These are phyloP conservation scores for Pterocles orientalis DNA, from an alignment of 2,113 vertebrate genomes.

Conservation along the genomic window DNA sequence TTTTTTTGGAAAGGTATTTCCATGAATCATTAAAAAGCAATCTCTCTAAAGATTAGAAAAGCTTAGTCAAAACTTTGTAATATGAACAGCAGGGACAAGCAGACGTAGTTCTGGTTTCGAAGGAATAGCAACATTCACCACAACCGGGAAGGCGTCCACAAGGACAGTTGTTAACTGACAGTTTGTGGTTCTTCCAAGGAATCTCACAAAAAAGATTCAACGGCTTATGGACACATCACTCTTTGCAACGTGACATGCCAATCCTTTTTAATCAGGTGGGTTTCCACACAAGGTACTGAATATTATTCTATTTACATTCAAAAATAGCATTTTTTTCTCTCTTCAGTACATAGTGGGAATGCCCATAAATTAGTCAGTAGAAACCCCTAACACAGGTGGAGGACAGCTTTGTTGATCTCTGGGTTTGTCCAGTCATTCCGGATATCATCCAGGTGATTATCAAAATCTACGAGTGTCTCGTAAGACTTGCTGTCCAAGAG, in stretches of 20 bases:
- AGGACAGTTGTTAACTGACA: background rate
- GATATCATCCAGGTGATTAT: slow-evolving; percentile 96
- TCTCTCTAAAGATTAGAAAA: slow-evolving; percentile 74
- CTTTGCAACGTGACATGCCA: background rate
- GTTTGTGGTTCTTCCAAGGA: background rate
- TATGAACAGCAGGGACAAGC: slow-evolving; percentile 41
- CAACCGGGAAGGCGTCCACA: background rate
- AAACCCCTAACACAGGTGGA: slow-evolving; percentile 87
- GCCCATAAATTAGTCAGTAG: background rate
- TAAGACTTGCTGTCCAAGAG: slow-evolving; percentile 91
- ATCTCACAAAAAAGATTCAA: background rate
- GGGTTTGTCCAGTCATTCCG: slow-evolving; percentile 99
- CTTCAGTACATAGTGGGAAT: slow-evolving; percentile 20
- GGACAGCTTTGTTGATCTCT: slow-evolving; percentile 94
- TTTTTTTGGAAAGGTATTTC: background rate
- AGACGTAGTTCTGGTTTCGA: slow-evolving; percentile 48
- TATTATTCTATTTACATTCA: slow-evolving; percentile 48
- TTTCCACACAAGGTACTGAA: slow-evolving; percentile 35
- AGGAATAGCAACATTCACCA: background rate
- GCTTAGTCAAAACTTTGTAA: slow-evolving; percentile 59
- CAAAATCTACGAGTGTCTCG: slow-evolving; percentile 92
- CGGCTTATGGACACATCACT: background rate
- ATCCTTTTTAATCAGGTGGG: slow-evolving; percentile 32
- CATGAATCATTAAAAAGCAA: slow-evolving; percentile 62
- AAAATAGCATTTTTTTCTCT: slow-evolving; percentile 59